Base-by-base conservation (phyloP, 2,797 vertebrate genomes). In the Oceanodroma leucorhoa region DNA sequence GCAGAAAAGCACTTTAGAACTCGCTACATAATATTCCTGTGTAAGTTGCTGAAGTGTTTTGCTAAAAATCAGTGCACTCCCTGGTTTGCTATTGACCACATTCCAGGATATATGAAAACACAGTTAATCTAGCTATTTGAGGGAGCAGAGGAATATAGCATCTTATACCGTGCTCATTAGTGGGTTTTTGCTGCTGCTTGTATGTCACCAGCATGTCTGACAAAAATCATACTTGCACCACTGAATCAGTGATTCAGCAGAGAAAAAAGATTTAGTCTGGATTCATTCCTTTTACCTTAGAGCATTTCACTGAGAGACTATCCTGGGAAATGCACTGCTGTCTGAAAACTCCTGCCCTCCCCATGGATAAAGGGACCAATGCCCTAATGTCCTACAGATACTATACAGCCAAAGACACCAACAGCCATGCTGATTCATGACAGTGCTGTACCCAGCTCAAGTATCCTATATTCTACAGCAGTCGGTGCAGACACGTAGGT, bases 1-100 rank as follows among this genome's bases (percentile, higher is more conserved):
- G 93, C 83, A 94, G 80, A 88, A 87, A 82, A 92, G 64, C 80
- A 90, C 79, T 92, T 96, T 13, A 94, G 93, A 94, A 95, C 78
- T 95, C 62, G 85, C 91, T 94, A 89, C 38, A 92, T 60, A 94
- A 89, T 91, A 92, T 93, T 89, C 85, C 78, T 94, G 53, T 90
- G 57, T 93, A 95, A 70, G 45, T 26, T 93, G 77, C 87, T 94
- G 64, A 88, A 91, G 87, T 78, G 75, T 79, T 95, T 93, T 91
- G 72, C 83, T 86, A 91, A 87, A 95, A 73, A 90, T 81, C 86
- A 88, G 55, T 55, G 76, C 7, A 16, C 34, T 82, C 73, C n/a
- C 30, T 4, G 9, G 29, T 67, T 91, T 95, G 72, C 72, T 95
- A 62, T 90, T 87, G 90, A 89, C 75, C 64, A 50, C 50, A 83